Conservation (phyloP, 2,888 invertebrate genomes). For the Seladonia tumulorum region DNA sequence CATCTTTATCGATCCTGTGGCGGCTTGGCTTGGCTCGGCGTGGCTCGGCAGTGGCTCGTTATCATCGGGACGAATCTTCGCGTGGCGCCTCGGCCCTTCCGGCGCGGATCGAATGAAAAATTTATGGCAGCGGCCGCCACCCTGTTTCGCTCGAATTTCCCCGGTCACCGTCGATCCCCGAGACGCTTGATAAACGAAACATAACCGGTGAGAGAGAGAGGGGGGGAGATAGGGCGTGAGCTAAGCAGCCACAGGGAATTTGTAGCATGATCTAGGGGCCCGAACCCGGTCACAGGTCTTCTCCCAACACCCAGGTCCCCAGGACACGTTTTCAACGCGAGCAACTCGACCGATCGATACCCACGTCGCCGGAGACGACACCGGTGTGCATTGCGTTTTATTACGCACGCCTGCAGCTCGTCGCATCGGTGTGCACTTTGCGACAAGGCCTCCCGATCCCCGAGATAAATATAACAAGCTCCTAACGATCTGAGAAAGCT, state of each 20-base stretch:
- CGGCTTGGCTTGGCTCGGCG: not conserved
- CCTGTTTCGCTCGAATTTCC: constrained; percentile 61
- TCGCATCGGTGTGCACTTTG: constrained; percentile 28
- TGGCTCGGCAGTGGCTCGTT: constrained; percentile 26
- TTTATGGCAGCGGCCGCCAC: constrained; percentile 56
- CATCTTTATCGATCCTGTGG: constrained; percentile 40
- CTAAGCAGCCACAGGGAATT: not conserved
- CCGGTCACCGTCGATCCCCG: not conserved
- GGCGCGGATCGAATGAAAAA: constrained; percentile 63
- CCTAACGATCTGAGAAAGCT: constrained; percentile 24
- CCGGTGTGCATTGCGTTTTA: constrained; percentile 33
- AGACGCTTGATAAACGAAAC: not conserved
- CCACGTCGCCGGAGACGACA: constrained; percentile 4
- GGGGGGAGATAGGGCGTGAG: not conserved
- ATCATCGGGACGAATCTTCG: constrained; percentile 44
- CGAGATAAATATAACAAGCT: constrained; percentile 48
- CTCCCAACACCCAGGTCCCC: not conserved
- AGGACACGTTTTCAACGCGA: not conserved
- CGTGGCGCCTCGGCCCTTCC: constrained; percentile 42
- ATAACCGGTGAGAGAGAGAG: not conserved
- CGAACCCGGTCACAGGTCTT: not conserved
- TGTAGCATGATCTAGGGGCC: not conserved
- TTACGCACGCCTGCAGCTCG: constrained; percentile 44
- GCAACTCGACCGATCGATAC: constrained; percentile 21
- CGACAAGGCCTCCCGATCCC: not conserved